Evolutionary conservation across 35 echinoderm and acorn worm species (phyloP).

Genomic region (Anneissia japonica): DNA sequence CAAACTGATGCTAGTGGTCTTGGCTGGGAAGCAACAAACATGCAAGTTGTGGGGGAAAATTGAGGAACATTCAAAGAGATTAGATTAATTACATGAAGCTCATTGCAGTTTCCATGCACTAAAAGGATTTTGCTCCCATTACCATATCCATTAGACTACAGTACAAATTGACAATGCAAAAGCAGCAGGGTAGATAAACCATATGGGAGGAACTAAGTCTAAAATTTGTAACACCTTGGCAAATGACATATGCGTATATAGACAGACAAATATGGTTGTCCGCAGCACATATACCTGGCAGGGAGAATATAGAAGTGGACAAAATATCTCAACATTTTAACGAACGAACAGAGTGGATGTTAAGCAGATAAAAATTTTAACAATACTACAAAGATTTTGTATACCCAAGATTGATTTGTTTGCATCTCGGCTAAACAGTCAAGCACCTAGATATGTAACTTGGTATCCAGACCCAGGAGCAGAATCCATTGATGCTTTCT

Average conservation of each 20-base stretch:
- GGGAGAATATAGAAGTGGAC: background rate
- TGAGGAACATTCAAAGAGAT: background rate
- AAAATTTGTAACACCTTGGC: conserved; percentile 5
- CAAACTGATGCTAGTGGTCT: background rate
- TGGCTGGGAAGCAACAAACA: conserved; percentile 22
- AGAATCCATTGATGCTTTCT: conserved; percentile 1
- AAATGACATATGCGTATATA: background rate
- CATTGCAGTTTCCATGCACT: no score
- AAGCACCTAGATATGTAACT: conserved; percentile 12
- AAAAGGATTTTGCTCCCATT: no score
- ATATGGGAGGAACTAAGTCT: conserved; percentile 24
- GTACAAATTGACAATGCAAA: no score
- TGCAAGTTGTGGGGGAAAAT: background rate
- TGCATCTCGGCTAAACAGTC: conserved; percentile 8
- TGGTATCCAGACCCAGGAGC: conserved; percentile 23
- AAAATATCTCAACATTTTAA: background rate
- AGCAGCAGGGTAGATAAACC: background rate
- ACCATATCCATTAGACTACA: no score
- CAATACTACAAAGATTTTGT: background rate
- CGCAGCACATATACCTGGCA: conserved; percentile 5
- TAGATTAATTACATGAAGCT: no score
- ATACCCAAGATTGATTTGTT: conserved; percentile 29
- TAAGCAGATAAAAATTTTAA: conserved; percentile 2
- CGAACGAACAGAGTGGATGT: conserved; percentile 14
- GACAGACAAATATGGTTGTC: conserved; percentile 1